Conservation (phyloP, 2,113 vertebrate species). For the Otolemur garnettii region DNA sequence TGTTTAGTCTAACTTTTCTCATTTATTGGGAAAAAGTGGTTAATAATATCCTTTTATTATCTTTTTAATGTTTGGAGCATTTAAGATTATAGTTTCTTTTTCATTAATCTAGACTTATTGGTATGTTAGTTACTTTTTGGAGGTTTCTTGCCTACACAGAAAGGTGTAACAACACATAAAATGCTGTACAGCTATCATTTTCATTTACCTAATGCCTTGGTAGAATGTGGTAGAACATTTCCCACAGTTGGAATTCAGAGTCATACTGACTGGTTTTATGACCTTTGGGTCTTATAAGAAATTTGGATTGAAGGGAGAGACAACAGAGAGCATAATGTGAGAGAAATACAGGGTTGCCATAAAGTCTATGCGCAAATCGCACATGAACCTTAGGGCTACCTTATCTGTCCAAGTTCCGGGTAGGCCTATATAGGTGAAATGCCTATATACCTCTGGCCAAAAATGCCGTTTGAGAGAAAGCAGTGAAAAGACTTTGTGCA, state of each 20-base stretch:
- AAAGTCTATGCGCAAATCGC: no score
- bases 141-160: not conserved
- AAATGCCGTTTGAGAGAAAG: no score
- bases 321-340: not conserved
- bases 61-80: not conserved
- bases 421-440: no score
- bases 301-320: not conserved
- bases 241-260: not conserved
- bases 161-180: not conserved
- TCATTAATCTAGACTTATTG: not conserved
- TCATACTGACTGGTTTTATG: not conserved
- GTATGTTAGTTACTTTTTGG: not conserved
- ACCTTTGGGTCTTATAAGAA: not conserved
- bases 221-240: not conserved
- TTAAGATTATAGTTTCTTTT: conserved; percentile 4
- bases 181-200: not conserved
- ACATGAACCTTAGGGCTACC: no score
- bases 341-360: not conserved
- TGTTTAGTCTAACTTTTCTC: conserved; percentile 29
- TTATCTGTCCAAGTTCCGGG: not conserved
- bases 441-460: no score
- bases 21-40: not conserved
- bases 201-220: not conserved
- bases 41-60: not conserved
- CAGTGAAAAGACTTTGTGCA: no score